Evolutionary conservation across 1,140 invertebrate genomes (phyloP), one percentile per base, ranked within the genome.

Genomic region (Drosophila busckii): DNA sequence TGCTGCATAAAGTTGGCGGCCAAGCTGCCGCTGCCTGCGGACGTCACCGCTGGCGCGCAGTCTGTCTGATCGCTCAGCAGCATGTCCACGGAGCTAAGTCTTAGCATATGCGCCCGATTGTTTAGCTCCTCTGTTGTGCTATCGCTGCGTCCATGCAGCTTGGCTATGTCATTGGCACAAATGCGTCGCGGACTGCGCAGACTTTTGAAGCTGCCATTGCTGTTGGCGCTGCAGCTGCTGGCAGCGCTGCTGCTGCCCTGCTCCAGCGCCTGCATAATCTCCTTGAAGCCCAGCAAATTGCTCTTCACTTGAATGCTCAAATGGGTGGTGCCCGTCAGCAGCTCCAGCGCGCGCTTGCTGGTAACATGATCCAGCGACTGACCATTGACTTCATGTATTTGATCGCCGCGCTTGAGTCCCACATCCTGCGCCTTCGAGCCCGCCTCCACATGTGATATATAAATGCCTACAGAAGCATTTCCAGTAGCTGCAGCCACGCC

Each of bases 301-400:
- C 96, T 98, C 89, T 98, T 99, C 8, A 99, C 96, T 26, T 95
- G 97, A 65, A 99, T 95, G 86, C 95, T 96, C 26, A 99, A 90
- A 89, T 99, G 98, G 40, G 97, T 99, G 13, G 97, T 96, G 28
- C 95, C 94, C 52, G 93, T 92, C 0, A 99, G 91, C 41, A 98
- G 93, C 87, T 99, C 98, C 63, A 98, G 90, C 2, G 98, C 97
- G 83, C 93, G 92, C 10, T 93, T 92, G 84, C 97, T 94, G 67
- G 92, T 94, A 23, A 99, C 94, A 86, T 97, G 95, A 78, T 96
- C 93, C 88, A 99, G 98, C 69, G 93, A 97, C 80, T 98, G 95
- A 10, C 97, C 96, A 88, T 99, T 99, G 0, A 99, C 97, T 89
- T 99, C 96, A 44, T 99, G 89, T 56, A 98, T 95, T 89, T 99